Conservation (phyloP, 2,113 vertebrate genomes). For the Isurus oxyrinchus region DNA sequence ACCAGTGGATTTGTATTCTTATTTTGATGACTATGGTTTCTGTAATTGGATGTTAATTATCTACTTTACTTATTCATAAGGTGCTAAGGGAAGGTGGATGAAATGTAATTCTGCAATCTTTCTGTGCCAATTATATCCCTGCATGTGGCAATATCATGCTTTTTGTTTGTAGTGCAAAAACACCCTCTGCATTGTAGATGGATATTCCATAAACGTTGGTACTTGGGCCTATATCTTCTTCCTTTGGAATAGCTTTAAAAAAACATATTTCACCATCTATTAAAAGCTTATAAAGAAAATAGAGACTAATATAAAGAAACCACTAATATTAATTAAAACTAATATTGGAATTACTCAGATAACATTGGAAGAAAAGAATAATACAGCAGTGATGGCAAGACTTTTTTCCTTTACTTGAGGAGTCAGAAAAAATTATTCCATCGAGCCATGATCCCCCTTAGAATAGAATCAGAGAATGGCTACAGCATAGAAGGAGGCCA, state of each 20-base stretch:
- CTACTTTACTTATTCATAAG: not conserved
- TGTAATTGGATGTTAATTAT: constrained; percentile 36
- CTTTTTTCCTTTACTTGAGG: no score
- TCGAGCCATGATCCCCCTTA: no score
- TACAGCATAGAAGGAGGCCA: no score
- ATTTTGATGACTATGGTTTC: constrained; percentile 24
- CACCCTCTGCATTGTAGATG: not conserved
- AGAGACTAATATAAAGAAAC: not conserved
- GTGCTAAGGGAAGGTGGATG: not conserved
- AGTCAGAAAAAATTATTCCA: no score
- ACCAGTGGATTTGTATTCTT: not conserved
- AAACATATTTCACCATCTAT: not conserved
- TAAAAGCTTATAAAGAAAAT: not conserved
- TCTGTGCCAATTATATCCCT: constrained; percentile 25
- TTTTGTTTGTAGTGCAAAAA: not conserved
- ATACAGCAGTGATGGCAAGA: no score
- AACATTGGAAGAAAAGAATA: no score
- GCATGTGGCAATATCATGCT: not conserved
- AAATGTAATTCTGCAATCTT: not conserved
- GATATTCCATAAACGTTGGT: no score
- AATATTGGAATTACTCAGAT: not conserved
- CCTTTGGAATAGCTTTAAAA: not conserved
- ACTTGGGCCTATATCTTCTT: not conserved
- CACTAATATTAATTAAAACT: not conserved
- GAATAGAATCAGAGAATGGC: no score